A percentile compares a stretch with the other conserved stretches of the same genome.
These are phyloP conservation scores for Gerris lacustris DNA, from an alignment of 2,888 invertebrate genomes.

Conservation along the genomic window DNA sequence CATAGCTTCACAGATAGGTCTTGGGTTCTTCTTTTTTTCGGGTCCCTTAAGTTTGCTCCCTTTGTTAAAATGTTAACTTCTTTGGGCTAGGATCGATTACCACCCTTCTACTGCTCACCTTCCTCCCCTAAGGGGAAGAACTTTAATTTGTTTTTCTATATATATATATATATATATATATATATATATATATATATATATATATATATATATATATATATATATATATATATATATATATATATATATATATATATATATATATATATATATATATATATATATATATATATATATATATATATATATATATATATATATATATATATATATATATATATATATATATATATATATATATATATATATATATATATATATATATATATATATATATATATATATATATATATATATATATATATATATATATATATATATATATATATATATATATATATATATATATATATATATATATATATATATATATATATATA, in stretches of 20 bases:
- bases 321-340: slow-evolving; percentile 1
- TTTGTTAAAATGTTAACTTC: too few species aligned
- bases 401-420: slow-evolving; percentile 1
- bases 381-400: slow-evolving; percentile 1
- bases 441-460: background rate
- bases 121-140: too few species aligned
- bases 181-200: too few species aligned
- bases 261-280: slow-evolving; percentile 1
- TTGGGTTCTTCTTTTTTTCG: too few species aligned
- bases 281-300: slow-evolving; percentile 1
- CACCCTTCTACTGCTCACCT: too few species aligned
- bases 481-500: slow-evolving; percentile 1
- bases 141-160: too few species aligned
- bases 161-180: too few species aligned
- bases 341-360: slow-evolving; percentile 1
- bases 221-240: too few species aligned
- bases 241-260: slow-evolving; percentile 1
- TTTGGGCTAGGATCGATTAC: too few species aligned
- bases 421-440: slow-evolving; percentile 1
- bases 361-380: slow-evolving; percentile 1
- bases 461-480: slow-evolving; percentile 1
- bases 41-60: too few species aligned
- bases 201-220: too few species aligned
- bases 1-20: too few species aligned
- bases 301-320: slow-evolving; percentile 1